A percentile compares a stretch with the other conserved stretches of the same genome.
Evolutionary conservation across 2,113 vertebrate species (phyloP).

Genomic region (Leptobrachium ailaonicum): DNA sequence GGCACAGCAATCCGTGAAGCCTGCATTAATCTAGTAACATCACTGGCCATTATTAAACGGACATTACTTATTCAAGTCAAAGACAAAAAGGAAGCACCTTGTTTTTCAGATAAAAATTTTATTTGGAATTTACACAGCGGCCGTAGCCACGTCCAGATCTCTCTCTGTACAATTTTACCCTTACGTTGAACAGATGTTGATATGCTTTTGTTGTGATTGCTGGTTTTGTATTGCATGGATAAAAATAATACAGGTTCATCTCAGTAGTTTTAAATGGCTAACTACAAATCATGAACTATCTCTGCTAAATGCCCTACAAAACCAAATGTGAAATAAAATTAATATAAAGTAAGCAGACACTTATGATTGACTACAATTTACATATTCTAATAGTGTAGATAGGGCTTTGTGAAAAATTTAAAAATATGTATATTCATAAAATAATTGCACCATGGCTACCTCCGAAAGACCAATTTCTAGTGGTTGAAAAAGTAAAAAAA

Average conservation of each 20-base stretch:
- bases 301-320: conserved; percentile 19
- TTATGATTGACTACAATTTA: conserved; percentile 32
- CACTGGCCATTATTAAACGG: no score
- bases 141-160: conserved; percentile 9
- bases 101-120: conserved; percentile 31
- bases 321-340: conserved; percentile 14
- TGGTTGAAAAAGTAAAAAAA: conserved; percentile 49
- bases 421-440: conserved; percentile 32
- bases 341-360: conserved; percentile 22
- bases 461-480: conserved; percentile 61
- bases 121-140: conserved; percentile 39
- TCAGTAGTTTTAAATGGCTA: background rate
- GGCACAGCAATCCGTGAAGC: no score
- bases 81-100: background rate
- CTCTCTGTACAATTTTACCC: conserved; percentile 20
- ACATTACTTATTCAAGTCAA: background rate
- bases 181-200: background rate
- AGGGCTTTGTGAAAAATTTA: background rate
- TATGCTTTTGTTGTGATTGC: background rate
- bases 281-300: conserved; percentile 5
- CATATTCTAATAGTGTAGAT: conserved; percentile 2
- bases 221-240: background rate
- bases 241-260: background rate
- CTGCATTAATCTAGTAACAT: no score
- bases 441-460: conserved; percentile 61